Evolutionary conservation across 1,140 invertebrate species (phyloP).

Genomic region (Helicoverpa armigera): DNA sequence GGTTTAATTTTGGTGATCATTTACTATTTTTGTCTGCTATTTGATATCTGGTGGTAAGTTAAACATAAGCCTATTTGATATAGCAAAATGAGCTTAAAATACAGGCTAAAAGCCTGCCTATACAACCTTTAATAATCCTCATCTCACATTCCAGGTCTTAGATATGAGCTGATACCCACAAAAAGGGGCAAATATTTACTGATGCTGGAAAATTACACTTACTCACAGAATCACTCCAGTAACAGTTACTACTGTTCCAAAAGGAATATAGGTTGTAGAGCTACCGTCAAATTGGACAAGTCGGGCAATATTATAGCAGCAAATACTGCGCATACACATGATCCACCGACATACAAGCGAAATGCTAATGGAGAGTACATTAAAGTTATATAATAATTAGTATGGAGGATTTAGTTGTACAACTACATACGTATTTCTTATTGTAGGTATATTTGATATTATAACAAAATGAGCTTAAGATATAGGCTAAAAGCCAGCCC

Average conservation of each 20-base stretch:
- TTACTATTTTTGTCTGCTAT: too few species aligned
- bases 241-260: constrained; percentile 57
- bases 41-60: too few species aligned
- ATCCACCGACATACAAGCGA: constrained; percentile 51
- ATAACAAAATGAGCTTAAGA: background rate
- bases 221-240: constrained; percentile 32
- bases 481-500: background rate
- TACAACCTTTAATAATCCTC: background rate
- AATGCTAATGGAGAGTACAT: background rate
- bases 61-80: too few species aligned
- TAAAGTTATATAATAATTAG: background rate
- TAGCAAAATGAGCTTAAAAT: background rate
- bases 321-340: constrained; percentile 50
- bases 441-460: too few species aligned
- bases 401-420: background rate
- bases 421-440: too few species aligned
- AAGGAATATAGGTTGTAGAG: constrained; percentile 58
- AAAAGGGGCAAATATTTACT: constrained; percentile 48
- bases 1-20: too few species aligned
- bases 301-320: constrained; percentile 41
- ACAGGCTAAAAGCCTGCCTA: background rate
- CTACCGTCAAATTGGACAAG: constrained; percentile 47
- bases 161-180: constrained; percentile 48
- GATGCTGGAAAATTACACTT: constrained; percentile 52
- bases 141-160: background rate